Evolutionary conservation across 2,797 vertebrate species (phyloP), one percentile per base, ranked within the genome.

Genomic region (Arrhamphus sclerolepis): DNA sequence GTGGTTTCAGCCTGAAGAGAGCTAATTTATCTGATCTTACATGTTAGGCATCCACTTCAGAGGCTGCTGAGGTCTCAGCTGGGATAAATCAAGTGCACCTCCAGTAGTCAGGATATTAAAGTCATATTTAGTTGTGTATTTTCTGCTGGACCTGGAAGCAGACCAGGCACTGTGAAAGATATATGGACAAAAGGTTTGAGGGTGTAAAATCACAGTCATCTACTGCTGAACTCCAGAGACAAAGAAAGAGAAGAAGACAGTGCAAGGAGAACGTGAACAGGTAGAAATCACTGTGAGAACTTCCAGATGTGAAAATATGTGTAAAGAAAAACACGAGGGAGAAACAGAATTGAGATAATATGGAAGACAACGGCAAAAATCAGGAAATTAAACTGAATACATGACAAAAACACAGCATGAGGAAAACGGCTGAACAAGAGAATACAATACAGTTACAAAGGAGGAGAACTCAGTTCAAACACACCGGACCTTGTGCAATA

Each of bases 71-170:
- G 66, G 7, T 66, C 68, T 66, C 80, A 81, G 74, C 78, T 69
- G 68, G 52, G 24, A 75, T 71, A 72, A 78, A 84, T 85, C 83
- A 81, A 60, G 17, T 13, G 11, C 67, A 67, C 67, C 71, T 80
- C 77, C 63, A 74, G 62, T 50, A 44, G 55, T 71, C 54, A 26
- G 57, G 66, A 77, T 70, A 79, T 79, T 62, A 57, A 81, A 80
- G 70, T 70, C 79, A 82, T 70, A 72, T 78, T 86, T 62, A 80
- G 69, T 28, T 49, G 75, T 40, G 72, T 64, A 48, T 53, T 58
- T 72, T 61, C 64, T 66, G 42, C 70, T 56, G 75, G 54, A 56
- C 14, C 65, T 77, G 65, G 76, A 44, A 1, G 13, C 39, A 2
- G 43, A 43, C 64, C 64, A 77, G 55, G 56, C 3, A 5, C 42